Evolutionary conservation across 2,888 invertebrate genomes (phyloP).

Genomic region (Cenopis cana): DNA sequence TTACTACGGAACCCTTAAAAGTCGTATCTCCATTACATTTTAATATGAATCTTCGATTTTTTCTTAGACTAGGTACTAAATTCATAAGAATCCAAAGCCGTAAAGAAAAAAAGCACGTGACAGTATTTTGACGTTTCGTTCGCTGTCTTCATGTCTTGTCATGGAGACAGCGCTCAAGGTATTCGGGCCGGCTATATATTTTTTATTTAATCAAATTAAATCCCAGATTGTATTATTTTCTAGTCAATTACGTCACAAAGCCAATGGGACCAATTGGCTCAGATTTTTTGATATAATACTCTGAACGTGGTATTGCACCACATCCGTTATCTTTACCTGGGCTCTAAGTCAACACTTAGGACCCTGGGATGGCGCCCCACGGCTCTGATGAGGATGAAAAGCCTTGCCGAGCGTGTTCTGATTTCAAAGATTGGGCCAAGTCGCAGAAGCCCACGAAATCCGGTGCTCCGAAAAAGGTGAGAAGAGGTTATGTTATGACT

Average conservation of each 20-base stretch:
- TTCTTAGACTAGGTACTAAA: slow-evolving; percentile 9
- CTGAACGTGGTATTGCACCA: slow-evolving; percentile 58
- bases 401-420: slow-evolving; percentile 89
- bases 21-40: no score
- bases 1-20: no score
- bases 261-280: slow-evolving; percentile 28
- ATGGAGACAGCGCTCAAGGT: neutral
- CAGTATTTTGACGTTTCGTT: slow-evolving; percentile 19
- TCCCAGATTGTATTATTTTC: slow-evolving; percentile 22
- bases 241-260: neutral
- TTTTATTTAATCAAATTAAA: slow-evolving; percentile 41
- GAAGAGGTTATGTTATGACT: slow-evolving; percentile 63
- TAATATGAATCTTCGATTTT: no score
- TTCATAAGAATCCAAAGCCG: neutral
- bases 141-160: neutral
- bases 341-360: slow-evolving; percentile 42
- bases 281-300: slow-evolving; percentile 16
- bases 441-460: slow-evolving; percentile 75
- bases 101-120: slow-evolving; percentile 32
- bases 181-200: slow-evolving; percentile 44
- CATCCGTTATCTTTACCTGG: slow-evolving; percentile 54
- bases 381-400: slow-evolving; percentile 75
- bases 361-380: slow-evolving; percentile 66
- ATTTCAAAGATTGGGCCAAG: slow-evolving; percentile 90
- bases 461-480: slow-evolving; percentile 62